Conservation (phyloP, 2,888 invertebrate genomes). For the Drosophila meridionalis region DNA sequence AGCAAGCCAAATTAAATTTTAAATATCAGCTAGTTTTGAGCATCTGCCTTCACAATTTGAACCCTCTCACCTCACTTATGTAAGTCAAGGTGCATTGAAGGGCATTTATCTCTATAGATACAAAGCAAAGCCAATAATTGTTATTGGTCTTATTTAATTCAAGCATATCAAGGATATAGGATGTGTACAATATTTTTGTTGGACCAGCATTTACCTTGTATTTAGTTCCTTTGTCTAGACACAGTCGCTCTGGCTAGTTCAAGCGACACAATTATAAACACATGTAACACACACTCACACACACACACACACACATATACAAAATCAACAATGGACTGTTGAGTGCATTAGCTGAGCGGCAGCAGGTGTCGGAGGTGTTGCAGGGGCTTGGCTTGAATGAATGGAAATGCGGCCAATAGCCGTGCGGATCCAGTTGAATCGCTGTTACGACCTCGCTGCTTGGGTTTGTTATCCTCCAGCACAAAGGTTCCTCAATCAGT, state of each 20-base stretch:
- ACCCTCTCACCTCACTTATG: background rate
- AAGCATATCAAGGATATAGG: background rate
- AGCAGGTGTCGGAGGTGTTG: background rate
- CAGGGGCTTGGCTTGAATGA: background rate
- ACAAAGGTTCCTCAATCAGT: conserved; percentile 35
- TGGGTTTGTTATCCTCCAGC: conserved; percentile 28
- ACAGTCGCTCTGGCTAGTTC: conserved; percentile 8
- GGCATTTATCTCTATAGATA: background rate
- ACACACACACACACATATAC: background rate
- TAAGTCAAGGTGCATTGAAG: background rate
- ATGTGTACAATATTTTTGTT: conserved; percentile 13
- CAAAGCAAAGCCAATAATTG: conserved; percentile 1
- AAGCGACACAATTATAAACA: conserved; percentile 40
- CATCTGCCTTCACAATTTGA: background rate
- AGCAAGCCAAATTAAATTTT: background rate
- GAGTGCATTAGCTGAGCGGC: conserved; percentile 17
- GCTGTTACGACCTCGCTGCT: conserved; percentile 27
- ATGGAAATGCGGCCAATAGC: background rate
- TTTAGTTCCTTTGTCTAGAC: conserved; percentile 50
- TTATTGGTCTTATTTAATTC: background rate
- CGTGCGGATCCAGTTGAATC: conserved; percentile 8
- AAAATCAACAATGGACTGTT: conserved; percentile 52
- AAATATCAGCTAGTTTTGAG: background rate
- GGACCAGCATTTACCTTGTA: conserved; percentile 16
- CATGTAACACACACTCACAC: conserved; percentile 11